Conservation (phyloP, 2,113 vertebrate species). For the Percopsis transmontana region DNA sequence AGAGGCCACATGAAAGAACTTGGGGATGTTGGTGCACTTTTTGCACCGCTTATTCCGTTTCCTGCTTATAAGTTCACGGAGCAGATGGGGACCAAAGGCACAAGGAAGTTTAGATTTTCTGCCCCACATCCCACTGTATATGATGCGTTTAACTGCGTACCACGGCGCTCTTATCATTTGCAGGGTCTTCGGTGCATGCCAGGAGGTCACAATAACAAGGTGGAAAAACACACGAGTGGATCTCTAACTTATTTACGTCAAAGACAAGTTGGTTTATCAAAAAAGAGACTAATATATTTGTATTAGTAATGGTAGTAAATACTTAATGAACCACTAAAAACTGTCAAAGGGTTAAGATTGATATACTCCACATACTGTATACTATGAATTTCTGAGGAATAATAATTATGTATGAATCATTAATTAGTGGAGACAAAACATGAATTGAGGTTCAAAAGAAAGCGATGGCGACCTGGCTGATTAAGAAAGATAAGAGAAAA, state of each 20-base stretch:
- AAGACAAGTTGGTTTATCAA: not conserved
- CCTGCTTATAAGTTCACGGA: constrained; percentile 89
- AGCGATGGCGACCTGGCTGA: not conserved
- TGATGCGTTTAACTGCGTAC: constrained; percentile 67
- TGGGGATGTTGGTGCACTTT: constrained; percentile 84
- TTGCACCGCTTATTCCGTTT: constrained; percentile 80
- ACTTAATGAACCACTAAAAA: not conserved
- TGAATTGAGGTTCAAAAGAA: not conserved
- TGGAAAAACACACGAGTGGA: constrained; percentile 4
- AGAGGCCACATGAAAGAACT: constrained; percentile 92
- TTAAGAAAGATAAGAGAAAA: not conserved
- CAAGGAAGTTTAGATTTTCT: constrained; percentile 73
- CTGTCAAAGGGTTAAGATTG: not conserved
- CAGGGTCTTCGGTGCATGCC: constrained; percentile 56
- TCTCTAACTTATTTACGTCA: not conserved
- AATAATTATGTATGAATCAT: not conserved
- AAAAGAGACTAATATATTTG: not conserved
- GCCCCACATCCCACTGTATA: constrained; percentile 68
- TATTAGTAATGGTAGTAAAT: constrained; percentile 5
- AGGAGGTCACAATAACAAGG: constrained; percentile 67
- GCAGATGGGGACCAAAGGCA: constrained; percentile 90
- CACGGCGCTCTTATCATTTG: constrained; percentile 65
- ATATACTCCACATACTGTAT: not conserved
- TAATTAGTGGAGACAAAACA: not conserved
- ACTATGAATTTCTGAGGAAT: not conserved